Conservation (phyloP, 2,888 invertebrate species). For the Graphium colonna region DNA sequence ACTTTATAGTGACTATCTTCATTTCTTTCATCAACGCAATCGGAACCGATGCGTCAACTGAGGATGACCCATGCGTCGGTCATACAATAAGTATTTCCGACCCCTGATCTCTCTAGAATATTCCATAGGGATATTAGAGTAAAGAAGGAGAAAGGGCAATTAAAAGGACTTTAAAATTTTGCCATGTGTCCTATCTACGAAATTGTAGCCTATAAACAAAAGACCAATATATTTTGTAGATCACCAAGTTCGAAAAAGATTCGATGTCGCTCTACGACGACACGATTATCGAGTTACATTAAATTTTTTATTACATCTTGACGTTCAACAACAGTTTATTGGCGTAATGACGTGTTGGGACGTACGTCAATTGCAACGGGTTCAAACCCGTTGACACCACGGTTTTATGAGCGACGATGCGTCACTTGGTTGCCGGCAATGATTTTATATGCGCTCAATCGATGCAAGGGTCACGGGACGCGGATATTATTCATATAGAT, state of each 20-base stretch:
- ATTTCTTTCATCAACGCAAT: no score
- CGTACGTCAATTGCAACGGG: slow-evolving; percentile 19
- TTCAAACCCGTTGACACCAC: slow-evolving; percentile 19
- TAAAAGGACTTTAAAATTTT: neutral
- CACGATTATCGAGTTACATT: slow-evolving; percentile 18
- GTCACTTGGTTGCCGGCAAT: slow-evolving; percentile 11
- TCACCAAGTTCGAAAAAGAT: no score
- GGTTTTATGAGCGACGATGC: slow-evolving; percentile 15
- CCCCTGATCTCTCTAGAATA: no score
- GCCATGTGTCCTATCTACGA: no score
- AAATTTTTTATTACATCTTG: slow-evolving; percentile 42
- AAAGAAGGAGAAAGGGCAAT: neutral
- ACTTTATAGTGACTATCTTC: no score
- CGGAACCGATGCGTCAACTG: no score
- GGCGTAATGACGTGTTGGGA: slow-evolving; percentile 14
- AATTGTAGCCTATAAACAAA: neutral
- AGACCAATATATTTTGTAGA: neutral
- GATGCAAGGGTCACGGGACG: neutral
- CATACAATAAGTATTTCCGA: no score
- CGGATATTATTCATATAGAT: neutral
- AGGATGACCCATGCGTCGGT: no score
- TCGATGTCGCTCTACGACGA: no score
- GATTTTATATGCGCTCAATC: slow-evolving; percentile 10
- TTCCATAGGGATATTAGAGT: no score
- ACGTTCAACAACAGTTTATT: slow-evolving; percentile 15